A percentile compares a stretch with the other conserved stretches of the same genome.
These are phyloP conservation scores for Apeltes quadracus DNA, from an alignment of 2,113 vertebrate genomes.

Conservation along the genomic window DNA sequence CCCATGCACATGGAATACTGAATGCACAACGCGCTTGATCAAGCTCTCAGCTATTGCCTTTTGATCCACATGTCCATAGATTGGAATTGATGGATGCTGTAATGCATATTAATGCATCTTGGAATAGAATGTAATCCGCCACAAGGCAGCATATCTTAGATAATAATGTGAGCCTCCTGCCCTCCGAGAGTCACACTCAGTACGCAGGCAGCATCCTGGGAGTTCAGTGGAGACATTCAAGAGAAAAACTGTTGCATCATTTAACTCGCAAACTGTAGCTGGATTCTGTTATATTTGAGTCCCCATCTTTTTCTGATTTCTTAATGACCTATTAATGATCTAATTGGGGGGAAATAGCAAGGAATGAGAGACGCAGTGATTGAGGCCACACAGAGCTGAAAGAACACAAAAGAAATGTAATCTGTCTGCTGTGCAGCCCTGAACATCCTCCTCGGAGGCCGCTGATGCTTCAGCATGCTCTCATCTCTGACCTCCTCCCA, in stretches of 20 bases:
- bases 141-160: constrained; percentile 13
- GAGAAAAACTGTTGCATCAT: constrained; percentile 4
- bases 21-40: constrained; percentile 42
- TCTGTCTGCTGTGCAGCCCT: constrained; percentile 30
- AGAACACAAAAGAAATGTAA: constrained; percentile 53
- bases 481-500: constrained; percentile 38
- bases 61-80: constrained; percentile 28
- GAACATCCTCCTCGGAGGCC: constrained; percentile 43
- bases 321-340: constrained; percentile 62
- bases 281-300: constrained; percentile 27
- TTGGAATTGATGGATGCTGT: constrained; percentile 28
- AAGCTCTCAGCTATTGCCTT: constrained; percentile 11
- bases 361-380: constrained; percentile 42
- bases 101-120: constrained; percentile 30
- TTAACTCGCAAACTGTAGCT: constrained; percentile 27
- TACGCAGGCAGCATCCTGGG: constrained; percentile 8
- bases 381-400: constrained; percentile 60
- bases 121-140: constrained; percentile 26
- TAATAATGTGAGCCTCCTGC: constrained; percentile 22
- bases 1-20: constrained; percentile 42
- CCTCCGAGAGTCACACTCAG: constrained; percentile 20
- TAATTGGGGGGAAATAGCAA: constrained; percentile 6
- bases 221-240: constrained; percentile 17
- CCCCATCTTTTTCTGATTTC: background rate
- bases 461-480: constrained; percentile 52